Evolutionary conservation across 2,888 invertebrate genomes (phyloP), one percentile per base, ranked within the genome.

Genomic region (Smittia sp.): DNA sequence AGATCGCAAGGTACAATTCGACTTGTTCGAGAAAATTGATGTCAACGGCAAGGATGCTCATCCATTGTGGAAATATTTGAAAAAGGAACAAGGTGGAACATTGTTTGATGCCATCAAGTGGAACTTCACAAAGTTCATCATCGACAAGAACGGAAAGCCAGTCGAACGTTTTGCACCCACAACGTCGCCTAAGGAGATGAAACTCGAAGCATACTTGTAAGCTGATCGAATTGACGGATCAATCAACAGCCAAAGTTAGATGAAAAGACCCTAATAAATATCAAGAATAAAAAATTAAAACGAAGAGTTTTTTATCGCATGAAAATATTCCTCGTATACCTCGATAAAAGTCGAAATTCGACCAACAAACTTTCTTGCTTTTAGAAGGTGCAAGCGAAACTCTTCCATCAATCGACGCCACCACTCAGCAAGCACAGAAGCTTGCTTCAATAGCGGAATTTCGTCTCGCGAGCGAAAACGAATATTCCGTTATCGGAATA

Each of bases 91-190:
- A 78, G 81, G 82, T 77, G 87, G 86, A 0, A 84, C 81, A 0
- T 73, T 86, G 1, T 86, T 85, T 0, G 84, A 90, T 79, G 87
- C 87, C 76, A 91, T 94, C 76, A 94, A 93, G 79, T 95, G 94
- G 94, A 94, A 94, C 81, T 95, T 93, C 80, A 89, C 92, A 0
- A 95, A 95, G 81, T 95, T 94, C 81, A 85, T 95, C 39, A 84
- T 94, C 25, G 88, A 93, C 79, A 88, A 86, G 78, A 82, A 90
- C 74, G 93, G 93, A 0, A 82, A 86, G 32, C 89, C 90, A 0
- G 88, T 90, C 7, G 88, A 87, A 76, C 83, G 91, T 74, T 87
- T 87, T 76, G 87, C 86, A 0, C 89, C 90, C 4, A 85, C 79
- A 70, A 82, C 82, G 0, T 80, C 82, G 62, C 86, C 87, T 0